Percentiles rank a stretch among this genome's conserved stretches.
These are phyloP conservation scores for Pristionchus exspectatus DNA, from an alignment of 2,888 invertebrate species.

Conservation along the genomic window DNA sequence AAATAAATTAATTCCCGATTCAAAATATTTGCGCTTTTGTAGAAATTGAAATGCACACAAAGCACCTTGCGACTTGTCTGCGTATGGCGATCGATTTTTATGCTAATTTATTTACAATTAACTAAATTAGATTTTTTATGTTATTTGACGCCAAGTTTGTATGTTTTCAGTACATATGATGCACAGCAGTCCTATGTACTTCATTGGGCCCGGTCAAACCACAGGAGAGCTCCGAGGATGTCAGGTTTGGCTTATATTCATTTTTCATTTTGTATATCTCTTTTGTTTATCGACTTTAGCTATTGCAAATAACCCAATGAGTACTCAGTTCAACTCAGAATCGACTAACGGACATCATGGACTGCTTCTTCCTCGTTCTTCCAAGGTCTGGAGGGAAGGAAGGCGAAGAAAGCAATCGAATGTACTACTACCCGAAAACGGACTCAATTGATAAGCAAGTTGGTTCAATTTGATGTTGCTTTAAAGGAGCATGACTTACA, in stretches of 20 bases:
- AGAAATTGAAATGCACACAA: too few relatives aligned
- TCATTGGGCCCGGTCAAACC: background rate
- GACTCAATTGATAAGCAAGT: conserved; percentile 68
- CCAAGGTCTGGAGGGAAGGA: conserved; percentile 73
- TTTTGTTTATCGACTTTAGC: background rate
- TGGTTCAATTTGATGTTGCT: background rate
- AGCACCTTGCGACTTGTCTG: too few relatives aligned
- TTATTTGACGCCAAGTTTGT: background rate
- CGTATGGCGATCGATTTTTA: too few relatives aligned
- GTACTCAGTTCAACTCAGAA: background rate
- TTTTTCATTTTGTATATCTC: background rate
- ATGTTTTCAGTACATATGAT: conserved; percentile 21
- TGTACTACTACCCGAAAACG: conserved; percentile 73
- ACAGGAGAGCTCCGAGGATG: background rate
- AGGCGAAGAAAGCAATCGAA: conserved; percentile 71
- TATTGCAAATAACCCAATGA: background rate
- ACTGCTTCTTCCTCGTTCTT: conserved; percentile 74
- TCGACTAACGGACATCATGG: conserved; percentile 69
- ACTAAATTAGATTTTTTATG: too few relatives aligned
- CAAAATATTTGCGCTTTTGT: too few relatives aligned
- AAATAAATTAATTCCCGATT: too few relatives aligned
- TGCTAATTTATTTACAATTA: too few relatives aligned
- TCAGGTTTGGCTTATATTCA: background rate
- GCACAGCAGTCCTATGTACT: conserved; percentile 50
- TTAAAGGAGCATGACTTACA: background rate